A percentile compares a stretch with the other conserved stretches of the same genome.
phyloP scores from a whole-genome alignment of 64 coral and sea anemone species.

The Stichodactyla helianthus region DNA sequence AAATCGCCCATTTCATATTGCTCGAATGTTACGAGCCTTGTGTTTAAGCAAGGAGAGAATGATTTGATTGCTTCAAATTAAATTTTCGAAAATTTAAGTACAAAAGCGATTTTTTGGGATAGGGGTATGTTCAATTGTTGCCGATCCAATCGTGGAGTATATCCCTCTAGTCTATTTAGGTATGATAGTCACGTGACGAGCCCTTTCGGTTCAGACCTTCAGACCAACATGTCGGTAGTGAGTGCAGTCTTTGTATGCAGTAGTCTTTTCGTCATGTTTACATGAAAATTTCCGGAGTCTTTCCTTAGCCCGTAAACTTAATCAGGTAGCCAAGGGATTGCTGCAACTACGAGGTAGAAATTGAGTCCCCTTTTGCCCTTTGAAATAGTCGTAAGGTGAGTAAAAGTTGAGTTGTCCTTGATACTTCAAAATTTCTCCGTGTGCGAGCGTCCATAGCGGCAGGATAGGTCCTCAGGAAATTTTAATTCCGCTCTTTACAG shows the following conservation, averaged over 20 bases:
- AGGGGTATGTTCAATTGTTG: neutral
- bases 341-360: constrained; percentile 3
- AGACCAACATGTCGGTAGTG: constrained; percentile 19
- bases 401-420: neutral
- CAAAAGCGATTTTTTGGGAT: neutral
- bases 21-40: neutral
- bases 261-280: constrained; percentile 43
- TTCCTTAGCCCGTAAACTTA: neutral
- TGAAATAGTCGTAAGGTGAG: constrained; percentile 25
- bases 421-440: neutral
- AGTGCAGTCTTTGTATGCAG: constrained; percentile 10
- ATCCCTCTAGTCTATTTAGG: constrained; percentile 27
- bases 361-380: neutral
- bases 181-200: constrained; percentile 12
- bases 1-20: neutral
- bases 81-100: neutral
- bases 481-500: neutral
- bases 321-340: neutral
- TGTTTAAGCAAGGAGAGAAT: neutral
- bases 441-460: neutral
- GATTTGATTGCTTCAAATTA: neutral
- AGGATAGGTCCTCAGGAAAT: neutral
- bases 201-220: constrained; percentile 2
- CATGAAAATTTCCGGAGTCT: constrained; percentile 35
- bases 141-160: neutral